phyloP scores from a whole-genome alignment of 2,113 vertebrate genomes.

The Brachypteracias leptosomus region DNA sequence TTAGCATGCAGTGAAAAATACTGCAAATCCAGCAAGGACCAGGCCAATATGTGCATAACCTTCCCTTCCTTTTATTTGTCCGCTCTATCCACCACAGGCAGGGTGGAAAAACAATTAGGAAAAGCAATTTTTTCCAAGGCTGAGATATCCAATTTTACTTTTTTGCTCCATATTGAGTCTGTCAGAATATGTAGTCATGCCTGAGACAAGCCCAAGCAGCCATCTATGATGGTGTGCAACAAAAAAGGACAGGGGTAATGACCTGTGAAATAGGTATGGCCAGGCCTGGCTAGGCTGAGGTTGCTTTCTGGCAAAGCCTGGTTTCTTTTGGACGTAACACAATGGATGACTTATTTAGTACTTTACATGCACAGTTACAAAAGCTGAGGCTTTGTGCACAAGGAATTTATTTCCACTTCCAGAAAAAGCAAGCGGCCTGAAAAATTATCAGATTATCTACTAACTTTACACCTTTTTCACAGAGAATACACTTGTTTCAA shows the following conservation, averaged over 20 bases:
- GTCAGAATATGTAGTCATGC: not conserved
- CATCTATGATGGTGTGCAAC: not conserved
- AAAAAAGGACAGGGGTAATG: not conserved
- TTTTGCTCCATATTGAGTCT: not conserved
- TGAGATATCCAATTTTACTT: not conserved
- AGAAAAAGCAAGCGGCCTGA: not conserved
- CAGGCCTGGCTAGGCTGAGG: not conserved
- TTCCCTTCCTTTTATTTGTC: not conserved
- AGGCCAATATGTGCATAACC: not conserved
- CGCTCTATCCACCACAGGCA: not conserved
- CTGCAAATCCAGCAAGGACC: not conserved
- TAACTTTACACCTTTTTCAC: not conserved
- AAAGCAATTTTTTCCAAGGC: not conserved
- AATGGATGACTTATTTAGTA: not conserved
- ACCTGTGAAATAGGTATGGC: conserved; percentile 31
- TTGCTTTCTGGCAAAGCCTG: not conserved
- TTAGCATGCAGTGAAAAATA: not conserved
- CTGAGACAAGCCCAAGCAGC: not conserved
- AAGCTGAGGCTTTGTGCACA: not conserved
- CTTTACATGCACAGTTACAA: not conserved
- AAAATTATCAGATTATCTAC: not conserved
- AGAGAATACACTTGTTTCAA: not conserved
- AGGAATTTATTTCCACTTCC: not conserved
- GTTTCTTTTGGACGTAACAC: not conserved
- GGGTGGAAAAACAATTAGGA: not conserved